These are phyloP conservation scores for Notothenia coriiceps DNA, from an alignment of 2,113 vertebrate genomes.

Conservation along the genomic window DNA sequence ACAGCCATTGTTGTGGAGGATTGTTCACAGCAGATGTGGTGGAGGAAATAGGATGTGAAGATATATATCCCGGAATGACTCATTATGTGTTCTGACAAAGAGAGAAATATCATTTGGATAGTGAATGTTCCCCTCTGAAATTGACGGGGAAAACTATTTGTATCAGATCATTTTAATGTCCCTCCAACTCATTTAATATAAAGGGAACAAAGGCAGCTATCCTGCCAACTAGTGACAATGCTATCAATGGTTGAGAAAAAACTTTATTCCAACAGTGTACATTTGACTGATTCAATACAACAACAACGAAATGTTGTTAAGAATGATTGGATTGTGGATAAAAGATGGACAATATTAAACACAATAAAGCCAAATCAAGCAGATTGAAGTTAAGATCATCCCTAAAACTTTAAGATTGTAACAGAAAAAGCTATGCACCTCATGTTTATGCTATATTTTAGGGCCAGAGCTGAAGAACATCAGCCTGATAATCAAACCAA, in stretches of 20 bases:
- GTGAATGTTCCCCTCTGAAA: conserved; percentile 34
- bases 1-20: conserved; percentile 64
- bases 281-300: neutral
- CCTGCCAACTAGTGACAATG: neutral
- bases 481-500: neutral
- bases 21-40: conserved; percentile 49
- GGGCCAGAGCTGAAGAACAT: neutral
- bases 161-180: neutral
- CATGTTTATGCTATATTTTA: neutral
- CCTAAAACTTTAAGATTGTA: neutral
- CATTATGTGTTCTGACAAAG: conserved; percentile 27
- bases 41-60: conserved; percentile 72
- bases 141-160: neutral
- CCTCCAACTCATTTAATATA: neutral
- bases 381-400: neutral
- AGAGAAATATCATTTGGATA: neutral
- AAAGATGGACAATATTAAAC: neutral
- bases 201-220: neutral
- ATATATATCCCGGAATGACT: conserved; percentile 41
- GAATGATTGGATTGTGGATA: neutral
- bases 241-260: neutral
- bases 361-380: neutral
- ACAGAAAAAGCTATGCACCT: neutral
- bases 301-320: neutral
- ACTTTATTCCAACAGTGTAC: neutral